Conservation (phyloP, 2,113 vertebrate species). For the Heterocephalus glaber region DNA sequence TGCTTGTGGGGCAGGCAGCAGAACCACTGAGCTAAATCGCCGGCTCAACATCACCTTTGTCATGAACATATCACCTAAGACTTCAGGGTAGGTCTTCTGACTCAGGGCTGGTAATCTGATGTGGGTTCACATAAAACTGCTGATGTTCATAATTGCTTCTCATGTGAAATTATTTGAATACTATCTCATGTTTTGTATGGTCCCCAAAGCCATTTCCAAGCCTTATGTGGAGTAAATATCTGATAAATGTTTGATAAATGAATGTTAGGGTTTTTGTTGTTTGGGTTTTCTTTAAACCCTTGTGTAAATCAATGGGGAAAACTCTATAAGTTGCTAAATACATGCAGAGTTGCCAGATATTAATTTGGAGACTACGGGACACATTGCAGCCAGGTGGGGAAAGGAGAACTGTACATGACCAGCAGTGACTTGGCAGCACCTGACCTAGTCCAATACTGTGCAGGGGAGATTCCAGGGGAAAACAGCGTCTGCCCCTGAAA, state of each 20-base stretch:
- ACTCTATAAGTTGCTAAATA: constrained; percentile 60
- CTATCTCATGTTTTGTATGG: not conserved
- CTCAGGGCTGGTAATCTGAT: not conserved
- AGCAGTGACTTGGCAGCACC: constrained; percentile 68
- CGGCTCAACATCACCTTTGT: not conserved
- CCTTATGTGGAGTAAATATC: not conserved
- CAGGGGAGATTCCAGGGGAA: constrained; percentile 43
- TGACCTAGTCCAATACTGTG: not conserved
- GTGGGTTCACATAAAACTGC: not conserved
- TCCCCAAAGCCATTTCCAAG: not conserved
- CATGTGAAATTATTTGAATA: not conserved
- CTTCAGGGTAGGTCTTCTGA: not conserved
- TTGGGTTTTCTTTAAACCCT: not conserved
- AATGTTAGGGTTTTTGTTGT: not conserved
- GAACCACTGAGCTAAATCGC: too few relatives aligned
- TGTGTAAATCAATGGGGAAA: constrained; percentile 68
- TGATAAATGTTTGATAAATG: constrained; percentile 65
- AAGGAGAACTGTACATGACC: constrained; percentile 57
- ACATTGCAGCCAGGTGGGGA: constrained; percentile 64
- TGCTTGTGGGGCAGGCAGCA: too few relatives aligned
- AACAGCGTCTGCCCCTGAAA: constrained; percentile 46
- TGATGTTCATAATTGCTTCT: not conserved
- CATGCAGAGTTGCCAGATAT: constrained; percentile 63
- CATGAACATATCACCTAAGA: not conserved
- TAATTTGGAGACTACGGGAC: constrained; percentile 47